phyloP scores from a whole-genome alignment of 2,888 invertebrate species.

The Podotricha telesiphe region DNA sequence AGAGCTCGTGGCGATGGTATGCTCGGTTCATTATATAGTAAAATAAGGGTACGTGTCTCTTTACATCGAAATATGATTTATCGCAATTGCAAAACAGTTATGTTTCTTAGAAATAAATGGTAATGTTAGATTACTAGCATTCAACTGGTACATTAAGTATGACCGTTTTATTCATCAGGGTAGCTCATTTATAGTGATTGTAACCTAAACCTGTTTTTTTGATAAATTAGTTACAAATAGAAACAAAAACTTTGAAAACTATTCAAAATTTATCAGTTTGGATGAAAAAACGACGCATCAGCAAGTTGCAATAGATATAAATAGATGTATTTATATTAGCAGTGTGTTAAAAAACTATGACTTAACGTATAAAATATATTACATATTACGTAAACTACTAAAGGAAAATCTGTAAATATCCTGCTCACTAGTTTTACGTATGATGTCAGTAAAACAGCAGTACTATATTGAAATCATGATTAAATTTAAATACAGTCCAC shows the following conservation, averaged over 20 bases:
- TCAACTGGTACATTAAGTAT: background rate
- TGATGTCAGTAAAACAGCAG: conserved; percentile 5
- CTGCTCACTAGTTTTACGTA: background rate
- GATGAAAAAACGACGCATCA: background rate
- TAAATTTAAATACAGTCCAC: background rate
- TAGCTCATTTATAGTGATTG: background rate
- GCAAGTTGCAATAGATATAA: background rate
- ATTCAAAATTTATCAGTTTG: too few relatives aligned
- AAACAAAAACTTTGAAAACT: too few relatives aligned
- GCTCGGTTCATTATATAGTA: conserved; percentile 35
- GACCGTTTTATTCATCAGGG: background rate
- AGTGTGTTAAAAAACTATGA: background rate
- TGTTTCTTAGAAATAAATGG: background rate
- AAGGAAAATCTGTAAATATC: conserved; percentile 8
- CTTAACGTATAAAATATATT: background rate
- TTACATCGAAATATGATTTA: conserved; percentile 18
- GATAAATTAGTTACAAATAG: too few relatives aligned
- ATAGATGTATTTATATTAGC: background rate
- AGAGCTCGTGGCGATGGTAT: conserved; percentile 52
- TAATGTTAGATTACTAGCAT: background rate
- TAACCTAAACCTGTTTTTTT: too few relatives aligned
- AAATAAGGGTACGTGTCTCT: conserved; percentile 26
- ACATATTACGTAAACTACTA: conserved; percentile 14
- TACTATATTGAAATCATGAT: background rate
- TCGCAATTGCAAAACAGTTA: background rate